These are phyloP conservation scores for Scomber scombrus DNA, from an alignment of 2,113 vertebrate genomes.

Conservation along the genomic window DNA sequence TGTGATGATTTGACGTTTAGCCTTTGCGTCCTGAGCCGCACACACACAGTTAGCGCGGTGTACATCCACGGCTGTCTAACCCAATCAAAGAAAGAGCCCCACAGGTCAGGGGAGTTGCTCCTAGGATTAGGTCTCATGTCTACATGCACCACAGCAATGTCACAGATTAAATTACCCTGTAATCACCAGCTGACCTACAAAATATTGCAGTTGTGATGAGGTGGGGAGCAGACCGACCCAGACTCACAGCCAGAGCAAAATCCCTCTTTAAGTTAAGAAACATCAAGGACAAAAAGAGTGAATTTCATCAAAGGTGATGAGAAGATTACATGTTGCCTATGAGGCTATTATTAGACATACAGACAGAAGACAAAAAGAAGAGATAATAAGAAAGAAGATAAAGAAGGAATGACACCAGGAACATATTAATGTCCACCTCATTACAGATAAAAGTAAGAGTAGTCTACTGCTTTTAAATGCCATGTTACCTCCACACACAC, in stretches of 20 bases:
- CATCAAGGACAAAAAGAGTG: neutral
- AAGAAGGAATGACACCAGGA: no score
- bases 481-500: no score
- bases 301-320: neutral
- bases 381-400: no score
- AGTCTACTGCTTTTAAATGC: no score
- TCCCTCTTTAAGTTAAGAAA: constrained; percentile 4
- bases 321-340: no score
- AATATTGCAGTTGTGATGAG: constrained; percentile 24
- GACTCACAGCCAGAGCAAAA: constrained; percentile 8
- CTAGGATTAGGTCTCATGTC: constrained; percentile 54
- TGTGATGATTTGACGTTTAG: neutral
- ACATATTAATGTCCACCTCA: no score
- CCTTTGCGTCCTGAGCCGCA: neutral
- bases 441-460: no score
- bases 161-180: constrained; percentile 58
- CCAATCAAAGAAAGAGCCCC: constrained; percentile 31
- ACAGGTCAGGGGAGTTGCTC: constrained; percentile 34
- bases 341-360: no score
- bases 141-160: constrained; percentile 43
- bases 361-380: no score
- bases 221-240: constrained; percentile 2
- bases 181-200: constrained; percentile 64
- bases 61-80: constrained; percentile 8
- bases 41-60: neutral